These are phyloP conservation scores for Agelaius tricolor DNA, from an alignment of 2,113 vertebrate genomes.

Conservation along the genomic window DNA sequence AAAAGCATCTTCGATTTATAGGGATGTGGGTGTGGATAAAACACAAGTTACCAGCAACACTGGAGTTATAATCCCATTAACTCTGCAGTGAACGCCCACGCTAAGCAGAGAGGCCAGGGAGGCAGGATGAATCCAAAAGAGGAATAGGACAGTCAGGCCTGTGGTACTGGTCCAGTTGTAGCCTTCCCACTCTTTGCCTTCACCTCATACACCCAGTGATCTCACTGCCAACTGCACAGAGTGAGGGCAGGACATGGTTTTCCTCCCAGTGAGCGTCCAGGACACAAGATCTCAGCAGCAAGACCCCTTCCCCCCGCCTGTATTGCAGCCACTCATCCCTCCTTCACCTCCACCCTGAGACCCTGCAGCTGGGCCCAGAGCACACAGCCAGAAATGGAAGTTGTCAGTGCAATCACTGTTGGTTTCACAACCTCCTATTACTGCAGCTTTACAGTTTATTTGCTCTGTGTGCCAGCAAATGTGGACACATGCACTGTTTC, in stretches of 20 bases:
- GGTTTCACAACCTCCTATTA: conserved; percentile 40
- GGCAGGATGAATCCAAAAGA: neutral
- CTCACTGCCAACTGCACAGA: neutral
- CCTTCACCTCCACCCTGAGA: neutral
- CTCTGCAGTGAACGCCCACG: conserved; percentile 3
- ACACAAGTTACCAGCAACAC: conserved; percentile 19
- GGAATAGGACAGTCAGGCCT: neutral
- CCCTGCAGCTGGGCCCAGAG: neutral
- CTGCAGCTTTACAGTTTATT: conserved; percentile 20
- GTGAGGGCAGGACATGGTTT: neutral
- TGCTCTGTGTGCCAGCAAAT: neutral
- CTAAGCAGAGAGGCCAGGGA: neutral
- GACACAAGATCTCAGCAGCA: neutral
- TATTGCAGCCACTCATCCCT: neutral
- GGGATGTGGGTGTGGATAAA: conserved; percentile 11
- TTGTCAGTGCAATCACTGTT: neutral
- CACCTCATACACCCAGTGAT: neutral
- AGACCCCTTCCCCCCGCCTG: neutral
- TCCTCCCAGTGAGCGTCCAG: neutral
- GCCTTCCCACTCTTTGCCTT: neutral
- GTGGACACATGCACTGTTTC: neutral
- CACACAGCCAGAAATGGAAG: neutral
- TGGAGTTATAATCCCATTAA: conserved; percentile 40
- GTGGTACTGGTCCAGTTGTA: neutral
- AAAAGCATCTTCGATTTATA: conserved; percentile 32